Evolutionary conservation across 2,797 vertebrate species (phyloP).

Genomic region (Pogoniulus pusillus): DNA sequence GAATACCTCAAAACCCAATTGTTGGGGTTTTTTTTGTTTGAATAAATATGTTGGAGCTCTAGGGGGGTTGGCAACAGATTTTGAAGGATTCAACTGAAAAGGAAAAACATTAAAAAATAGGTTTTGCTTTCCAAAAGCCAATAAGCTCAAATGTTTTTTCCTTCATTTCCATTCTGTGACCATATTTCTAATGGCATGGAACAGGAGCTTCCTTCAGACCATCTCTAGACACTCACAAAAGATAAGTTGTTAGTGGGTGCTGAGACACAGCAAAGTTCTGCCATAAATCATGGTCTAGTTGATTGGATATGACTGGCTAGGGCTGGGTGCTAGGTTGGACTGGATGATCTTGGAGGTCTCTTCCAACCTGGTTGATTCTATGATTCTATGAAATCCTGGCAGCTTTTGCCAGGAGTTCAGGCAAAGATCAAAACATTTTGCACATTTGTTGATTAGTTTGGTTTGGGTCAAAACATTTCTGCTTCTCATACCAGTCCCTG

Average conservation of each 20-base stretch:
- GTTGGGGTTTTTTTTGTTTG: background rate
- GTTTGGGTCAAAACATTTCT: background rate
- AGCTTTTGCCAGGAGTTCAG: background rate
- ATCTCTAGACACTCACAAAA: background rate
- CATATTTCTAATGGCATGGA: background rate
- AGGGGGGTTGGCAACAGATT: constrained; percentile 24
- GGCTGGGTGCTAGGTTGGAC: too few relatives aligned
- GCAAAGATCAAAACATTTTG: background rate
- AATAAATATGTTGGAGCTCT: constrained; percentile 15
- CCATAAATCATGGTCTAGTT: too few relatives aligned
- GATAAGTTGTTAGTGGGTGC: background rate
- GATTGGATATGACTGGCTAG: too few relatives aligned
- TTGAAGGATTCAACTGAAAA: background rate
- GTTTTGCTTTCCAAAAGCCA: background rate
- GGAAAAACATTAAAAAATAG: background rate
- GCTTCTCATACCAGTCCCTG: background rate
- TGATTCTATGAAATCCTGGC: too few relatives aligned
- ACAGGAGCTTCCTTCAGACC: background rate
- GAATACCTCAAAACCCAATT: constrained; percentile 27
- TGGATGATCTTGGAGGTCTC: too few relatives aligned
- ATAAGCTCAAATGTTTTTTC: background rate
- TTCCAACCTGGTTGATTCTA: too few relatives aligned
- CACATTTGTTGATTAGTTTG: background rate
- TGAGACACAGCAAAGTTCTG: background rate
- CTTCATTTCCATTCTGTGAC: background rate